These are phyloP conservation scores for Gymnarchus niloticus DNA, from an alignment of 2,113 vertebrate genomes.

Conservation along the genomic window DNA sequence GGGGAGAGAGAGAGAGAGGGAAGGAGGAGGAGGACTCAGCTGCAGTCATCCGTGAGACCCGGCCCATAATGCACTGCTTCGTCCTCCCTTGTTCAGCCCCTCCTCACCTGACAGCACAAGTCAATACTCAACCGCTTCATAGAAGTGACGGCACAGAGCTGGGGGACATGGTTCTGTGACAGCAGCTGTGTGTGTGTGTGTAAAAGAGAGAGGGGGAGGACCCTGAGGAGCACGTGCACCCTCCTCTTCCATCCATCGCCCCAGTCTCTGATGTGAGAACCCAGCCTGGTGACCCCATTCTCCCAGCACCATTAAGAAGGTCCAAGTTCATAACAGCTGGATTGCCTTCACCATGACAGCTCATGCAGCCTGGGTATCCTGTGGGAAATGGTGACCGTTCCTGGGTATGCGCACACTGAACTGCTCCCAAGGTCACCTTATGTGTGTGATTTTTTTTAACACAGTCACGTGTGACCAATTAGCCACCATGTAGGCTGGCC, in stretches of 20 bases:
- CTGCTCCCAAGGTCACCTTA: background rate
- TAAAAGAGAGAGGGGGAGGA: background rate
- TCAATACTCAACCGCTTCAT: slow-evolving; percentile 58
- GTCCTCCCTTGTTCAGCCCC: slow-evolving; percentile 26
- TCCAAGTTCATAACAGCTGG: background rate
- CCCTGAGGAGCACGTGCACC: background rate
- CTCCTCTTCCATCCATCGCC: background rate
- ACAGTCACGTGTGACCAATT: background rate
- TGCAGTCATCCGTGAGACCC: slow-evolving; percentile 53
- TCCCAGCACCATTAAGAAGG: background rate
- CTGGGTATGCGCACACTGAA: background rate
- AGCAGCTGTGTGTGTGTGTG: slow-evolving; percentile 13
- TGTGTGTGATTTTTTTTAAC: background rate
- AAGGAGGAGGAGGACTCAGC: slow-evolving; percentile 47
- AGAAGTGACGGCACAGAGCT: slow-evolving; percentile 12
- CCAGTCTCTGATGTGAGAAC: background rate
- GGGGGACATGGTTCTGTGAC: background rate
- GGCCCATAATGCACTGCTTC: slow-evolving; percentile 68
- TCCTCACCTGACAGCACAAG: slow-evolving; percentile 37
- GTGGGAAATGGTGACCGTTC: background rate
- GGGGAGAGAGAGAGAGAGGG: slow-evolving; percentile 23
- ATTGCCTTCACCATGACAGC: background rate
- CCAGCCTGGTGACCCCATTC: background rate
- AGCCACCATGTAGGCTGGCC: background rate
- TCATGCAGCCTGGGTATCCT: background rate